Evolutionary conservation across 2,888 invertebrate species (phyloP), one percentile per base, ranked within the genome.

Genomic region (Drosophila atripex): DNA sequence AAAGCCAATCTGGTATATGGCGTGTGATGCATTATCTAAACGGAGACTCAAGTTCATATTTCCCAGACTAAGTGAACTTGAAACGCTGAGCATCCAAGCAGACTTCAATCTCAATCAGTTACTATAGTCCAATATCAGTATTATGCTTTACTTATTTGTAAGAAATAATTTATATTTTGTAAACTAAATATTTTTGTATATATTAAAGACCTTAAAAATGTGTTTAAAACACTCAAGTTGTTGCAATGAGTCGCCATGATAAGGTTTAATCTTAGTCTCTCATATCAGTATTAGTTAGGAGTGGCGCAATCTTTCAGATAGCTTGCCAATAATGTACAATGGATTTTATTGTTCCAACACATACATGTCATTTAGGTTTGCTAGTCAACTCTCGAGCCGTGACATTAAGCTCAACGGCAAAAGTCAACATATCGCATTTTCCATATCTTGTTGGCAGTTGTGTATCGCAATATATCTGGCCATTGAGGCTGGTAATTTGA

Each of bases 401-500:
- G 78, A 51, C 78, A 77, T 71, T 66, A 56, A 74, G 63, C 52
- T 30, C 63, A 21, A 66, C 70, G 56, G 64, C 45, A 50, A 50
- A 73, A 60, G 57, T 32, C 18, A 5, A 30, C 70, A 57, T 86
- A 86, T 80, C 79, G 50, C 16, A 14, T 45, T 60, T 53, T 53
- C 61, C 65, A 46, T 69, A 80, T 86, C 74, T 83, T 39, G 55
- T 47, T 51, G 51, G 56, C 66, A 52, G 41, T 51, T 49, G 65
- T 52, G 28, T 45, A 75, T 75, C 71, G 60, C 53, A 70, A 64
- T 71, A 52, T 54, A 28, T 28, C 28, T 28, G 28, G 28, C 63
- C 60, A 66, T 76, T 65, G 60, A 50, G 61, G 59, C 49, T 64
- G 54, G 53, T 64, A 71, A 82, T 85, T 85, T 82, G 64, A 66